These are phyloP conservation scores for Caradrina kadenii DNA, from an alignment of 2,888 invertebrate genomes.

Conservation along the genomic window DNA sequence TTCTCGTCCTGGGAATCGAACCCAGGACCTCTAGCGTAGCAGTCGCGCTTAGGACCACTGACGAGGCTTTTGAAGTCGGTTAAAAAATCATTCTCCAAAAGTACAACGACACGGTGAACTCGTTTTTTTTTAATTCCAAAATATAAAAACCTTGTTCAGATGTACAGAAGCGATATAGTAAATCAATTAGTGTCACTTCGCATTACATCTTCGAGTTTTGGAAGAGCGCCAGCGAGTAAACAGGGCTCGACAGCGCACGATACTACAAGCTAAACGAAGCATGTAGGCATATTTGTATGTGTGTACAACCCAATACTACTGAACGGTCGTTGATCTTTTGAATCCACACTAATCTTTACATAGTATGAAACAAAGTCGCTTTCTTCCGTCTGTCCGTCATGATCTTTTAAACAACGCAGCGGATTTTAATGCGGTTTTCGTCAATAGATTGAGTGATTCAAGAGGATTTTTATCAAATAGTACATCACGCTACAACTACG, in stretches of 20 bases:
- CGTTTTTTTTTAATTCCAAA: slow-evolving; percentile 52
- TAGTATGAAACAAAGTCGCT: too few relatives aligned
- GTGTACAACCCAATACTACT: slow-evolving; percentile 40
- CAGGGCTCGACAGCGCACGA: slow-evolving; percentile 36
- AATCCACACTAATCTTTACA: background rate
- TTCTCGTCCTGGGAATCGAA: too few relatives aligned
- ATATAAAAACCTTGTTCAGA: slow-evolving; percentile 51
- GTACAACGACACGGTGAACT: slow-evolving; percentile 41
- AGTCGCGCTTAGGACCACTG: too few relatives aligned
- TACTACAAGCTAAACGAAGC: slow-evolving; percentile 11
- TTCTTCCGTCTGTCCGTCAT: too few relatives aligned
- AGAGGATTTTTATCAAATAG: too few relatives aligned
- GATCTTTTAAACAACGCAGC: too few relatives aligned
- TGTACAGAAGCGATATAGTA: slow-evolving; percentile 54
- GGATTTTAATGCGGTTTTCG: too few relatives aligned
- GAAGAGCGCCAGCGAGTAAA: slow-evolving; percentile 56
- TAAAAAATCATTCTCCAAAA: slow-evolving; percentile 3
- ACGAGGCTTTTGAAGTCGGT: too few relatives aligned
- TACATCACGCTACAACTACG: too few relatives aligned
- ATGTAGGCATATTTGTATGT: background rate
- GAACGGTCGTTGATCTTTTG: slow-evolving; percentile 56
- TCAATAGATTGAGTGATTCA: too few relatives aligned
- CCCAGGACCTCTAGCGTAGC: too few relatives aligned
- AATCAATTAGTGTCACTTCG: slow-evolving; percentile 67
- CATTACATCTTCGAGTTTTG: slow-evolving; percentile 52